Conservation (phyloP, 2,888 invertebrate species). For the Orthosia cruda region DNA sequence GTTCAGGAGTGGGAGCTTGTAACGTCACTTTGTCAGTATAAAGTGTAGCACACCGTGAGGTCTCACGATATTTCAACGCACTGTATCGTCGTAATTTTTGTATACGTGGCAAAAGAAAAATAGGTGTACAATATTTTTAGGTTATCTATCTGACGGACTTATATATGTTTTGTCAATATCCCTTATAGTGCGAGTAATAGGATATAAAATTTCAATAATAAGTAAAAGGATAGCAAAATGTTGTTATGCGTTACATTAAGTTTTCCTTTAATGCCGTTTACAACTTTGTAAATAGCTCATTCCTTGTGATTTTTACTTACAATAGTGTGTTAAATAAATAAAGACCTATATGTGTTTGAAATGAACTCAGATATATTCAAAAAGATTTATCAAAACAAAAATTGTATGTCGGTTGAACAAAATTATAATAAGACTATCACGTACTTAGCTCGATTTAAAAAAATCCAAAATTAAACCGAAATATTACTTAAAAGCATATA, state of each 20-base stretch:
- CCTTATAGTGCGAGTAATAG: not conserved
- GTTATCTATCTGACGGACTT: too few species aligned
- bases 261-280: conserved; percentile 31
- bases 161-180: too few species aligned
- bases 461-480: conserved; percentile 22
- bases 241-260: conserved; percentile 20
- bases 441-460: conserved; percentile 13
- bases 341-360: not conserved
- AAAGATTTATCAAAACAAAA: too few species aligned
- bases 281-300: conserved; percentile 36
- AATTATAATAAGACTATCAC: too few species aligned
- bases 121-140: too few species aligned
- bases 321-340: not conserved
- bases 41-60: too few species aligned
- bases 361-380: not conserved
- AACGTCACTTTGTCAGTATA: too few species aligned
- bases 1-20: too few species aligned
- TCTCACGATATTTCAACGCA: too few species aligned
- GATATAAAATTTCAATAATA: conserved; percentile 30
- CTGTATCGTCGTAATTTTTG: too few species aligned
- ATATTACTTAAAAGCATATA: conserved; percentile 1
- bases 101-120: too few species aligned
- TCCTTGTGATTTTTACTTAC: conserved; percentile 18
- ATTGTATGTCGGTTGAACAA: too few species aligned
- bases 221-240: conserved; percentile 22